phyloP scores from a whole-genome alignment of 2,113 vertebrate species.

The Prionailurus viverrinus region DNA sequence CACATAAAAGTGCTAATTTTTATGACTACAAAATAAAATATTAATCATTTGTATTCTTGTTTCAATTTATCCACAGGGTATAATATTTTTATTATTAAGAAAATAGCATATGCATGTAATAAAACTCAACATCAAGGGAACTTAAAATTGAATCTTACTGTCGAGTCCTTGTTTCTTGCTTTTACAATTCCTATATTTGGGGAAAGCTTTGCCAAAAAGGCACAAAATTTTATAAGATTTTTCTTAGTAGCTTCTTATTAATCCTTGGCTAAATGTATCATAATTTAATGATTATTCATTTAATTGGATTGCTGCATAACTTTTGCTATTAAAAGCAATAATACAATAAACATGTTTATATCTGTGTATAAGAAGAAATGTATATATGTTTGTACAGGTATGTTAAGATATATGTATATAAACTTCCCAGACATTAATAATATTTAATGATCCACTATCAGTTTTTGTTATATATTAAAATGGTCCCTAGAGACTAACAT shows the following conservation, averaged over 20 bases:
- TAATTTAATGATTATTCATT: background rate
- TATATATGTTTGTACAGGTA: background rate
- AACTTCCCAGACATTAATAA: background rate
- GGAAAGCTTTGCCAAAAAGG: background rate
- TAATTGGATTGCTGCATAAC: background rate
- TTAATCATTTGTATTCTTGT: background rate
- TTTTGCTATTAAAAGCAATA: background rate
- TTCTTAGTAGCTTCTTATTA: background rate
- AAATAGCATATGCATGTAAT: background rate
- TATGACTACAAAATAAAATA: background rate
- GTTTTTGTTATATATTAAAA: background rate
- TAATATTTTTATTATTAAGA: background rate
- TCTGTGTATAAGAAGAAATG: background rate
- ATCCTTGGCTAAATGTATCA: background rate
- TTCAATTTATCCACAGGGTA: background rate
- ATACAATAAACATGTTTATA: background rate
- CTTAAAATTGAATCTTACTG: background rate
- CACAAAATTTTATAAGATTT: background rate
- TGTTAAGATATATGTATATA: background rate
- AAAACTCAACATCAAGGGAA: background rate
- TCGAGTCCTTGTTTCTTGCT: background rate
- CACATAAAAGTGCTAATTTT: background rate
- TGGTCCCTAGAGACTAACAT: background rate
- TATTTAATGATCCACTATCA: background rate
- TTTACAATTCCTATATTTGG: background rate